A percentile compares a stretch with the other conserved stretches of the same genome.
phyloP scores from a whole-genome alignment of 2,888 invertebrate genomes.

The Argyra leucocephala region DNA sequence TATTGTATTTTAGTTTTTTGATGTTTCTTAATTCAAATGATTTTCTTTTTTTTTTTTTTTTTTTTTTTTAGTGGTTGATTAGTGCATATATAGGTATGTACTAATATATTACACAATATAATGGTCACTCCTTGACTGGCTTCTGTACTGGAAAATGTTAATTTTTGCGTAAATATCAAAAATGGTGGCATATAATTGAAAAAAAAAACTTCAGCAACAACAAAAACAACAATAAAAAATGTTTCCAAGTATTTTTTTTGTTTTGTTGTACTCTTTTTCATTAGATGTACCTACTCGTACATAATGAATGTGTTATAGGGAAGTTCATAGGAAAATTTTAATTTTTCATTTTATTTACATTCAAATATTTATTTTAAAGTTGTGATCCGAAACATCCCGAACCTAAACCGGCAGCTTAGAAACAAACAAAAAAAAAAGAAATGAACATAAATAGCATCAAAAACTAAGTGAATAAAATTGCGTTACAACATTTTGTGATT shows the following conservation, averaged over 20 bases:
- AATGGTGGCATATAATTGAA: neutral
- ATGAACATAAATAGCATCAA: no score
- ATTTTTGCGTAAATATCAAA: conserved; percentile 2
- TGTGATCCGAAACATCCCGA: no score
- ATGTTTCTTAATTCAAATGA: neutral
- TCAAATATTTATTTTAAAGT: no score
- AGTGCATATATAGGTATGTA: neutral
- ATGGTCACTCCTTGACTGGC: neutral
- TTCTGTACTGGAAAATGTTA: neutral
- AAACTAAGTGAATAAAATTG: no score
- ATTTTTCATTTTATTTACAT: no score
- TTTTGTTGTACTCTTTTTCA: neutral
- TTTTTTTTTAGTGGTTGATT: conserved; percentile 2
- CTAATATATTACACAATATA: neutral
- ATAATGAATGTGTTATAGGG: no score
- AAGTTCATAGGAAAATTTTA: no score
- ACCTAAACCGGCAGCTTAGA: no score
- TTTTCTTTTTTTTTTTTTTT: no score
- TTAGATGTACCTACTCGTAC: no score
- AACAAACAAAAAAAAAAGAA: no score
- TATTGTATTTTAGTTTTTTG: neutral
- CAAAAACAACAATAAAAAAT: neutral
- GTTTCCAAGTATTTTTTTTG: neutral
- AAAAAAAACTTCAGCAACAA: neutral
- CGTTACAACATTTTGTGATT: no score